These are phyloP conservation scores for Nomada ferruginata DNA, from an alignment of 2,888 invertebrate genomes.

Conservation along the genomic window DNA sequence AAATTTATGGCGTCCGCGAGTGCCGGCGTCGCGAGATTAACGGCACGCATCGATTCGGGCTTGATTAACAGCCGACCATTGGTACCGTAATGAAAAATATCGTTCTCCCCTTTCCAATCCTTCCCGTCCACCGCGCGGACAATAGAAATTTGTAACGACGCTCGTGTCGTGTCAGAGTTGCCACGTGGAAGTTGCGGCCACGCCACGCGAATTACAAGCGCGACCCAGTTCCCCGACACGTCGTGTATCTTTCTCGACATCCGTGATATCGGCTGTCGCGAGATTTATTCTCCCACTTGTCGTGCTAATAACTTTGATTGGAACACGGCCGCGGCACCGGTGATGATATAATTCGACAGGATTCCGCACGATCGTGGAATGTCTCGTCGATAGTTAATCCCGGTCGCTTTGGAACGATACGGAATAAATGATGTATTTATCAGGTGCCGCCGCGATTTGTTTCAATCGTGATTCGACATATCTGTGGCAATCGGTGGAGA, in stretches of 20 bases:
- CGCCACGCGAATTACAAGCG: not conserved
- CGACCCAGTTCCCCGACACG: conserved; percentile 13
- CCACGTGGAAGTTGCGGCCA: not conserved
- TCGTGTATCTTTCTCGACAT: not conserved
- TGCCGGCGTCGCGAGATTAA: conserved; percentile 28
- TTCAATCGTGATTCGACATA: not conserved
- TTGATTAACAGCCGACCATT: conserved; percentile 32
- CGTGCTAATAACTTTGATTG: conserved; percentile 19
- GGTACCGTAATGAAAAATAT: conserved; percentile 25
- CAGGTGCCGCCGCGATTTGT: not conserved
- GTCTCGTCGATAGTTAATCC: too few relatives aligned
- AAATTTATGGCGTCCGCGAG: conserved; percentile 23
- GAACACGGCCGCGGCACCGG: not conserved
- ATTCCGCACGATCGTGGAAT: too few relatives aligned
- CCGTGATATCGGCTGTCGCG: not conserved
- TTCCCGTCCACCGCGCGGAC: not conserved
- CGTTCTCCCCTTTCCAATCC: not conserved
- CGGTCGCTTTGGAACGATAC: not conserved
- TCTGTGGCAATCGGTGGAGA: not conserved
- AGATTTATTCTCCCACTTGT: conserved; percentile 9
- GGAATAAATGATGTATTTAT: not conserved
- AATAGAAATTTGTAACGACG: conserved; percentile 10
- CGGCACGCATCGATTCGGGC: conserved; percentile 24
- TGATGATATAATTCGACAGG: not conserved
- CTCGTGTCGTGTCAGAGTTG: conserved; percentile 13